A percentile compares a stretch with the other conserved stretches of the same genome.
Conservation (phyloP, 2,113 vertebrate species). For the Indri indri region DNA sequence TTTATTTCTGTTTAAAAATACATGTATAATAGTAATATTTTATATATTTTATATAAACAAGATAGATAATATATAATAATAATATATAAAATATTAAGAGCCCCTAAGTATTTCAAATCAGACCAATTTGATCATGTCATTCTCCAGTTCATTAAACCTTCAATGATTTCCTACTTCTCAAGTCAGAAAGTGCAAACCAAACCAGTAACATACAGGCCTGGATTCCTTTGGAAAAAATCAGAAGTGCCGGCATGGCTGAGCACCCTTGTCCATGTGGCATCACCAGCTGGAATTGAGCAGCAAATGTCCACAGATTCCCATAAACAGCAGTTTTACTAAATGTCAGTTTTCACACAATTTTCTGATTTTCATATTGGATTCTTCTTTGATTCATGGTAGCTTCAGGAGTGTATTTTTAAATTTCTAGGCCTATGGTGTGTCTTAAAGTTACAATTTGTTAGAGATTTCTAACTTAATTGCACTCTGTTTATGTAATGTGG, state of each 20-base stretch:
- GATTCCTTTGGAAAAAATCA: neutral
- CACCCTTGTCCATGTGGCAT: neutral
- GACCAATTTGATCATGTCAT: neutral
- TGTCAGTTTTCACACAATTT: neutral
- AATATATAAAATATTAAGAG: neutral
- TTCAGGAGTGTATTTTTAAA: neutral
- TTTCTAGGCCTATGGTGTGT: neutral
- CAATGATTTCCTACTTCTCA: neutral
- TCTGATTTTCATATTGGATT: neutral
- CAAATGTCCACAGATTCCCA: neutral
- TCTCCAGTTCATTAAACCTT: neutral
- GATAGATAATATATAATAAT: neutral
- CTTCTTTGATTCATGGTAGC: neutral
- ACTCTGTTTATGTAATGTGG: neutral
- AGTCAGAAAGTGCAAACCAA: neutral
- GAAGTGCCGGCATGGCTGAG: neutral
- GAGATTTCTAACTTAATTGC: neutral
- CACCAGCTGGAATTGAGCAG: neutral
- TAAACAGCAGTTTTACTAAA: neutral
- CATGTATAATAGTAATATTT: neutral
- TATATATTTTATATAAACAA: neutral
- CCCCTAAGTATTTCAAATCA: neutral
- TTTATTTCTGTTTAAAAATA: conserved; percentile 5
- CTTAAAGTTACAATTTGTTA: neutral
- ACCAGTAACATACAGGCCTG: neutral